Evolutionary conservation across 2,888 invertebrate species (phyloP).

Genomic region (Archips crataeganus): DNA sequence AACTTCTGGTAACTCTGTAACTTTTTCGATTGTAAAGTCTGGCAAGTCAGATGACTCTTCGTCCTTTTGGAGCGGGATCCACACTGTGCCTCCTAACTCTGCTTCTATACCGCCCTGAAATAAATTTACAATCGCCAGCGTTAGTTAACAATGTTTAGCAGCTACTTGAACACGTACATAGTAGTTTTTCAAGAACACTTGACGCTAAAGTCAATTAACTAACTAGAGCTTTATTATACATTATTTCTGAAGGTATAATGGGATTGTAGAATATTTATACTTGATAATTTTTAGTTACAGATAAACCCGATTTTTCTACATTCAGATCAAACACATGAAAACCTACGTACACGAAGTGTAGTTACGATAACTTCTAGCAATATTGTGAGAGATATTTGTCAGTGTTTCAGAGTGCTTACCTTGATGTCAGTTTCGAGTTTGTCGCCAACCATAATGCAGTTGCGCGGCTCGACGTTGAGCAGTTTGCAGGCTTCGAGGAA

Average conservation of each 20-base stretch:
- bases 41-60: constrained; percentile 84
- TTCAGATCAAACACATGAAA: too few species aligned
- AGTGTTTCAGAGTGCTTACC: constrained; percentile 59
- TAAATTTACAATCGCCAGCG: background rate
- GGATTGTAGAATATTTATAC: too few species aligned
- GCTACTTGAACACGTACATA: too few species aligned
- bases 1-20: constrained; percentile 87
- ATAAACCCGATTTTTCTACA: too few species aligned
- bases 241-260: too few species aligned
- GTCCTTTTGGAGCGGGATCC: constrained; percentile 89
- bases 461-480: constrained; percentile 90
- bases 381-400: background rate
- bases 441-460: constrained; percentile 95
- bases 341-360: background rate
- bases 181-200: too few species aligned
- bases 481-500: constrained; percentile 92
- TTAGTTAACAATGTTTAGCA: too few species aligned
- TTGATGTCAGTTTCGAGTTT: constrained; percentile 95
- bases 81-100: constrained; percentile 91
- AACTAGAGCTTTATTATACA: too few species aligned
- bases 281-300: too few species aligned
- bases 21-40: constrained; percentile 88
- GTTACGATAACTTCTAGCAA: background rate
- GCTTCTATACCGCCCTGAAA: constrained; percentile 91
- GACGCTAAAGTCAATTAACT: too few species aligned